A percentile compares a stretch with the other conserved stretches of the same genome.
These are phyloP conservation scores for Euglossa dilemma DNA, from an alignment of 1,140 invertebrate genomes.

Conservation along the genomic window DNA sequence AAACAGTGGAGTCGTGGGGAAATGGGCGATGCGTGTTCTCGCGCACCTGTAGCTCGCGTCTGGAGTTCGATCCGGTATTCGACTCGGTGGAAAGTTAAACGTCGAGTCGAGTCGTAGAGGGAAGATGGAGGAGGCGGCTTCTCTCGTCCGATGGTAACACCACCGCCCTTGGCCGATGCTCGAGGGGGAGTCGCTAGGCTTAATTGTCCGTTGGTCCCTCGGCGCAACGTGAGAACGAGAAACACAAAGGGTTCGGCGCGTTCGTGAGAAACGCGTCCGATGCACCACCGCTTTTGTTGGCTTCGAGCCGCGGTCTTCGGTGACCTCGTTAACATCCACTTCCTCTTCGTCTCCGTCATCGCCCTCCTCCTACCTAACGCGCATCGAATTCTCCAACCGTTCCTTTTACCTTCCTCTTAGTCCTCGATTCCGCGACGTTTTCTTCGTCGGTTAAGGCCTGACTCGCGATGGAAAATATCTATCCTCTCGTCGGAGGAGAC, in stretches of 20 bases:
- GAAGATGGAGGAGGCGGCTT: constrained; percentile 27
- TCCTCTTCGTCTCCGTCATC: no score
- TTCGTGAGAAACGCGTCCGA: constrained; percentile 61
- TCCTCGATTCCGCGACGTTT: no score
- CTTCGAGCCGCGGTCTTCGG: constrained; percentile 1
- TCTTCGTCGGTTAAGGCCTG: no score
- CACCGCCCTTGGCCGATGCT: not conserved
- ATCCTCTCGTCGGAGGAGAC: no score
- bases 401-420: no score
- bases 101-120: not conserved
- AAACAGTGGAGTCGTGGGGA: no score
- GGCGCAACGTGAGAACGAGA: constrained; percentile 56
- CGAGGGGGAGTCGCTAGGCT: constrained; percentile 39
- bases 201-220: constrained; percentile 54
- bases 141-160: not conserved
- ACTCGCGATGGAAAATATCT: no score
- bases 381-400: constrained; percentile 3
- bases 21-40: no score
- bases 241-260: constrained; percentile 50
- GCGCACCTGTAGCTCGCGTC: constrained; percentile 44
- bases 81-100: constrained; percentile 38
- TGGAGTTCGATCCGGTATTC: not conserved
- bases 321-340: constrained; percentile 33
- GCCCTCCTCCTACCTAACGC: no score
- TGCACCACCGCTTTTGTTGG: constrained; percentile 13